phyloP scores from a whole-genome alignment of 2,888 invertebrate genomes.

The Microctonus hyperodae region DNA sequence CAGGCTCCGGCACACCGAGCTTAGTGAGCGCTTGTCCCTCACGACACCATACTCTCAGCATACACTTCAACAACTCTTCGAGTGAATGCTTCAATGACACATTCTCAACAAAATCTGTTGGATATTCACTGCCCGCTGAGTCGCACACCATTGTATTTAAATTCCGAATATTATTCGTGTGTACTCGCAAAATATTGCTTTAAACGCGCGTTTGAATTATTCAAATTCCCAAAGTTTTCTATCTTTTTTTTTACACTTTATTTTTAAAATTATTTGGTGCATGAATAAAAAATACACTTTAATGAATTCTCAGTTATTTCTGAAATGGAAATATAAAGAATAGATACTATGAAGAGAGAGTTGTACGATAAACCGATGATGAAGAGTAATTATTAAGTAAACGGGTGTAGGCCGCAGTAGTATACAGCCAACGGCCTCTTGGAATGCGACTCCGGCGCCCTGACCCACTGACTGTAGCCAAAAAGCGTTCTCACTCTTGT shows the following conservation, averaged over 20 bases:
- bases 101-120: conserved; percentile 55
- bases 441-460: conserved; percentile 60
- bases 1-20: conserved; percentile 66
- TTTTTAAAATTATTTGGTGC: no score
- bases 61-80: conserved; percentile 81
- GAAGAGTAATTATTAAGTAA: neutral
- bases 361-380: neutral
- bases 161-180: neutral
- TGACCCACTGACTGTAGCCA: conserved; percentile 61
- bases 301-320: neutral
- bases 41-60: conserved; percentile 84
- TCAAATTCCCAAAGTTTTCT: no score
- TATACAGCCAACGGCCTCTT: conserved; percentile 47
- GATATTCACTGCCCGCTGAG: conserved; percentile 53
- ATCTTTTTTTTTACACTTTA: no score
- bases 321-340: neutral
- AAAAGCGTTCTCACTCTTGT: conserved; percentile 42
- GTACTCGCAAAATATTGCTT: neutral
- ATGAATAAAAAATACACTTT: no score
- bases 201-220: neutral
- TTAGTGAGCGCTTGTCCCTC: conserved; percentile 75
- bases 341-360: neutral
- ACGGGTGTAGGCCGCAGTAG: neutral
- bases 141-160: conserved; percentile 56
- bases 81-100: conserved; percentile 71